Evolutionary conservation across 2,797 vertebrate genomes (phyloP).

Genomic region (Erpetoichthys calabaricus): DNA sequence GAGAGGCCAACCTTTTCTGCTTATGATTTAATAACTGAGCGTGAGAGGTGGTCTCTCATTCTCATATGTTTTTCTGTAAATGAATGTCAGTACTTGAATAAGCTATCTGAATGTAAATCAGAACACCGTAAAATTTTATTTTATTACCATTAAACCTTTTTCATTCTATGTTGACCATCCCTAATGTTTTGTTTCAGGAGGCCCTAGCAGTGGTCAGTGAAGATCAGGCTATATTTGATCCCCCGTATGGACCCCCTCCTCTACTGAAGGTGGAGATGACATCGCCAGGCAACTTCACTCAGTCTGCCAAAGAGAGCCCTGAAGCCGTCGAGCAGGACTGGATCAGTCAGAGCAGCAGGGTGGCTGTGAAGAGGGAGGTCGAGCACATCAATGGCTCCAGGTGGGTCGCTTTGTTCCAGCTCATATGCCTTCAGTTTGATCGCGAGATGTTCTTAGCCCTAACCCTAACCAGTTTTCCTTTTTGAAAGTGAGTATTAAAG

Average conservation of each 20-base stretch:
- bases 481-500: too few species aligned
- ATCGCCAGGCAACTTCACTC: slow-evolving; percentile 39
- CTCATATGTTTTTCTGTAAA: too few species aligned
- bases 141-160: too few species aligned
- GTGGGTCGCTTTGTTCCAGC: slow-evolving; percentile 19
- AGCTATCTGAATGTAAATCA: too few species aligned
- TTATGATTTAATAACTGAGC: too few species aligned
- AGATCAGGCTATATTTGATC: slow-evolving; percentile 60
- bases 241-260: slow-evolving; percentile 40
- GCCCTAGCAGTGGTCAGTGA: slow-evolving; percentile 65
- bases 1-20: too few species aligned
- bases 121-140: too few species aligned
- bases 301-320: slow-evolving; percentile 44
- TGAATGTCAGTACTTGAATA: too few species aligned
- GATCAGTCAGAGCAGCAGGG: slow-evolving; percentile 28
- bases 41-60: too few species aligned
- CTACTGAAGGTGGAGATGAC: slow-evolving; percentile 60
- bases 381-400: slow-evolving; percentile 62
- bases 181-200: slow-evolving; percentile 33
- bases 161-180: too few species aligned
- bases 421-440: neutral
- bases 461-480: too few species aligned
- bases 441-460: too few species aligned
- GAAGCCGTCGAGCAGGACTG: slow-evolving; percentile 50
- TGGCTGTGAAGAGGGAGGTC: slow-evolving; percentile 39